Evolutionary conservation across 2,113 vertebrate species (phyloP).

Genomic region (Psephotus haematonotus): DNA sequence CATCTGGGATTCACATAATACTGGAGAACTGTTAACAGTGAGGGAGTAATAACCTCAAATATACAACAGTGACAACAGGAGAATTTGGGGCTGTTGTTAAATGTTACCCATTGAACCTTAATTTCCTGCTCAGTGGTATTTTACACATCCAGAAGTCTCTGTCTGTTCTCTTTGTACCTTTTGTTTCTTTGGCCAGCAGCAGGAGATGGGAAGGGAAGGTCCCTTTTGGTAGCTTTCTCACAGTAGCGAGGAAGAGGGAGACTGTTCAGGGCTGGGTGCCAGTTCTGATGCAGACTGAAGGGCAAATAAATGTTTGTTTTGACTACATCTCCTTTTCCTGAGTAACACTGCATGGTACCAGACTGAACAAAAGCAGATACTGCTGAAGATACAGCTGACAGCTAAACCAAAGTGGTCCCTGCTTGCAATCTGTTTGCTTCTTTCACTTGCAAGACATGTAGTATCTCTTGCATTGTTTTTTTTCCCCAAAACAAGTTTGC

Average conservation of each 20-base stretch:
- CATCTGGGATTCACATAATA: not conserved
- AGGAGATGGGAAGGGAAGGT: conserved; percentile 10
- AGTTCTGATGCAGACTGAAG: conserved; percentile 18
- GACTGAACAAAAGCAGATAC: not conserved
- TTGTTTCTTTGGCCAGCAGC: not conserved
- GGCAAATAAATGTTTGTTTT: conserved; percentile 44
- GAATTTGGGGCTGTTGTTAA: not conserved
- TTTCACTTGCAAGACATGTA: not conserved
- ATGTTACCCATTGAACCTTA: not conserved
- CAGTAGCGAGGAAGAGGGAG: not conserved
- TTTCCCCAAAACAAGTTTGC: not conserved
- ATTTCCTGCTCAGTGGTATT: not conserved
- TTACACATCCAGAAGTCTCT: not conserved
- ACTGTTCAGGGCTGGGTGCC: not conserved
- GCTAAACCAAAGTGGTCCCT: not conserved
- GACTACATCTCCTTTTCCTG: conserved; percentile 16
- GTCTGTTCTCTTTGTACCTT: not conserved
- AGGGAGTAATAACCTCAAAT: not conserved
- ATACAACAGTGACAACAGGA: not conserved
- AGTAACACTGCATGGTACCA: not conserved
- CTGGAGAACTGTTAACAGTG: not conserved
- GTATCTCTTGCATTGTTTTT: not conserved
- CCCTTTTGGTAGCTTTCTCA: not conserved
- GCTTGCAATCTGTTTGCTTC: not conserved
- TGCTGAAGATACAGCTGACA: not conserved